A percentile compares a stretch with the other conserved stretches of the same genome.
Evolutionary conservation across 2,888 invertebrate genomes (phyloP).

Genomic region (Cheilosia vulpina): DNA sequence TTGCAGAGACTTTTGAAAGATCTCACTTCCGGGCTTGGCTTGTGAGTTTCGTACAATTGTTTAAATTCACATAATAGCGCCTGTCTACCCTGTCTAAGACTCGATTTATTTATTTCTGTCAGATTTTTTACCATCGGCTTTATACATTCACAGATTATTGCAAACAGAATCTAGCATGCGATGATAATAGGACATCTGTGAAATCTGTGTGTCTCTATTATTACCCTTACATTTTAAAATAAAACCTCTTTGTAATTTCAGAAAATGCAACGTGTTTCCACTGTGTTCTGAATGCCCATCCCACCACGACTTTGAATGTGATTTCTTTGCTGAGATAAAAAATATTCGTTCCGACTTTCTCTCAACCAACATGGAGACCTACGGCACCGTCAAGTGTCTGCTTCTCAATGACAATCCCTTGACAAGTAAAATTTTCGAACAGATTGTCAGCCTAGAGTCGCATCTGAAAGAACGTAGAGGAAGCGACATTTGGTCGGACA

Average conservation of each 20-base stretch:
- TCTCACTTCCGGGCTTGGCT: too few relatives aligned
- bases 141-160: too few relatives aligned
- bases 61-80: too few relatives aligned
- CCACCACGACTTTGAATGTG: slow-evolving; percentile 85
- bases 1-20: too few relatives aligned
- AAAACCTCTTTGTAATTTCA: slow-evolving; percentile 75
- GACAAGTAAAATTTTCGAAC: slow-evolving; percentile 83
- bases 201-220: too few relatives aligned
- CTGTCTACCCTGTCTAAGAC: too few relatives aligned
- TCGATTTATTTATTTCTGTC: too few relatives aligned
- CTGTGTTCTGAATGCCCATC: slow-evolving; percentile 83
- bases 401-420: slow-evolving; percentile 83
- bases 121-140: too few relatives aligned
- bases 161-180: too few relatives aligned
- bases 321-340: slow-evolving; percentile 83
- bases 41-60: too few relatives aligned
- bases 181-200: too few relatives aligned
- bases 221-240: too few relatives aligned
- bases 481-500: slow-evolving; percentile 85
- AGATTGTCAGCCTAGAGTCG: slow-evolving; percentile 85
- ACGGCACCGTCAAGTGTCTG: slow-evolving; percentile 83
- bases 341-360: slow-evolving; percentile 75
- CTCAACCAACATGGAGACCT: slow-evolving; percentile 76
- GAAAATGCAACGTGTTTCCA: slow-evolving; percentile 85
- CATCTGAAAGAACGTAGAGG: slow-evolving; percentile 85